Conservation (phyloP, 2,888 invertebrate species). For the Timandra comae region DNA sequence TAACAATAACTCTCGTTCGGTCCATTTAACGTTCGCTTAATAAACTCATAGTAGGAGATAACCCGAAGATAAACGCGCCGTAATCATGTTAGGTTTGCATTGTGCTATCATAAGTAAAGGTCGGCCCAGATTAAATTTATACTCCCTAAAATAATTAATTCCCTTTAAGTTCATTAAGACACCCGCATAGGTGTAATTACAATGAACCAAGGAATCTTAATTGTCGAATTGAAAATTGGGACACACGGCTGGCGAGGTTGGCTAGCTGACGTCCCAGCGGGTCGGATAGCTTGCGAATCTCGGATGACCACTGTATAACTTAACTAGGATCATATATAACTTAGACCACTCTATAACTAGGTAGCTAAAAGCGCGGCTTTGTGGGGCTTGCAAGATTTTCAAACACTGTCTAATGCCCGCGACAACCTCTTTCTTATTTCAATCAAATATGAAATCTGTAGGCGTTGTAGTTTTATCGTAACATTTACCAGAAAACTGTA, state of each 20-base stretch:
- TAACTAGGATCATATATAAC: too few species aligned
- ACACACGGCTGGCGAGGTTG: constrained; percentile 29
- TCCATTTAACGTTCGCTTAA: constrained; percentile 18
- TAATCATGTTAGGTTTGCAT: constrained; percentile 48
- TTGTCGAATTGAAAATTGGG: constrained; percentile 62
- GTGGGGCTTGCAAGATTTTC: too few species aligned
- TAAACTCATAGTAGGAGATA: constrained; percentile 29
- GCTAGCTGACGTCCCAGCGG: too few species aligned
- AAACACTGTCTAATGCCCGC: too few species aligned
- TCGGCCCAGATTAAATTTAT: constrained; percentile 69
- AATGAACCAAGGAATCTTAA: constrained; percentile 75
- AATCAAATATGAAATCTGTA: too few species aligned
- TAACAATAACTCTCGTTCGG: constrained; percentile 13
- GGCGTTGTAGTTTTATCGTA: too few species aligned
- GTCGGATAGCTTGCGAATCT: too few species aligned
- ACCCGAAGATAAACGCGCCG: constrained; percentile 39
- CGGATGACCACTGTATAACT: too few species aligned
- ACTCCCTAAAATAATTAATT: constrained; percentile 73
- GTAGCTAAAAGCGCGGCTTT: too few species aligned
- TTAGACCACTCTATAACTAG: too few species aligned
- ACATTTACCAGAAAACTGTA: too few species aligned
- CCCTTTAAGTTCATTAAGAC: constrained; percentile 75
- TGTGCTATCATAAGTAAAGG: constrained; percentile 64
- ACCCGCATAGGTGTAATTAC: constrained; percentile 77
- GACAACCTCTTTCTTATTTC: too few species aligned